Conservation (phyloP, 2,797 vertebrate species). For the Telmatherina bonti region DNA sequence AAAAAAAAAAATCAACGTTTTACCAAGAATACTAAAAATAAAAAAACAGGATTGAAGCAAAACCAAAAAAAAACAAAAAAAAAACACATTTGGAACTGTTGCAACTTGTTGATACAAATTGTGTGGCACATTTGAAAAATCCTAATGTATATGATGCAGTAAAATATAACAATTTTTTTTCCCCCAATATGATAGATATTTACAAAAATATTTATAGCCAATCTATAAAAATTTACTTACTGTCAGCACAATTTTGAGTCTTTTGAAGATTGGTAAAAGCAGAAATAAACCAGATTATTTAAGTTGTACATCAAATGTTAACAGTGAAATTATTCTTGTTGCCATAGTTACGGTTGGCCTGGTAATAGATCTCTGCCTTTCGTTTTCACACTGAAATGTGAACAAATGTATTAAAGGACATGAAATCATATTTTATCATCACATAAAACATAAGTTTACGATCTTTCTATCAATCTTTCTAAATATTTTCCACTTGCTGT, state of each 20-base stretch:
- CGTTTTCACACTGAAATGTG: not conserved
- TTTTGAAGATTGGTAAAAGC: not conserved
- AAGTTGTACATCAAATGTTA: conserved; percentile 7
- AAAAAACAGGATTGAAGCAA: not conserved
- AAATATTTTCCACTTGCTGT: not conserved
- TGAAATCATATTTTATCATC: not conserved
- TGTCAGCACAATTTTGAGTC: not conserved
- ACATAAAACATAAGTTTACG: too few species aligned
- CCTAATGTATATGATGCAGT: not conserved
- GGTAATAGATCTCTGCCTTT: not conserved
- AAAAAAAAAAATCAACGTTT: not conserved
- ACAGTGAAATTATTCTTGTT: not conserved
- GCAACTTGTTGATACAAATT: not conserved
- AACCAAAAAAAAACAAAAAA: too few species aligned
- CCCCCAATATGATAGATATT: not conserved
- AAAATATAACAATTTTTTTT: not conserved
- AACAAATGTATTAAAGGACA: not conserved
- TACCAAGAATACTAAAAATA: not conserved
- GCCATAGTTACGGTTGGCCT: conserved; percentile 19
- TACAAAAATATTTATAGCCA: not conserved
- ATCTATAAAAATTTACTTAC: conserved; percentile 3
- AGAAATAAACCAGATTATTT: not conserved
- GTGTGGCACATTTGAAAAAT: not conserved
- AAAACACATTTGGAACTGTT: not conserved
- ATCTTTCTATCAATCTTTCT: too few species aligned